Base-by-base conservation (phyloP, 37 sponge, comb jelly and placozoan species). In the Ephydatia muelleri region DNA sequence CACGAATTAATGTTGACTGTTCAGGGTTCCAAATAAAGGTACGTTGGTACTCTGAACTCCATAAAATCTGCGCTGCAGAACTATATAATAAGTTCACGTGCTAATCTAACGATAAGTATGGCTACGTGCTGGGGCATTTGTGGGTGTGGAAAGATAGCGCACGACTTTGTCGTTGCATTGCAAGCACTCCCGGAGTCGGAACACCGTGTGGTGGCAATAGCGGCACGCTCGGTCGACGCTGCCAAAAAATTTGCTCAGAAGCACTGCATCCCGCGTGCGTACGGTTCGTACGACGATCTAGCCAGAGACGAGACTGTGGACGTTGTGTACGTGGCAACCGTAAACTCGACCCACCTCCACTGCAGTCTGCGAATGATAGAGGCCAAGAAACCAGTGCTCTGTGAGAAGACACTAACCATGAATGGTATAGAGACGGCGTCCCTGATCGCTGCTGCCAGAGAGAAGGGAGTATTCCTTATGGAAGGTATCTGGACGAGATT, bases 401-500 rank as follows among this genome's bases (percentile, higher is more conserved):
- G 79, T 26, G 92, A 91, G 76, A 91, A 91, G 64, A 77, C 88
- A 0, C 35, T 91, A 43, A 82, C 80, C 0, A 28, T 91, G 0
- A 88, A 84, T 65, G 33, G 75, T 38, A 29, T 48, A 8, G 77
- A 91, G n/a, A 80, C 81, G 2, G 33, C 0, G 2, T 67, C 37
- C 39, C 79, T 87, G 74, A 77, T 76, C 72, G 67, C 49, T 8
- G 32, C 68, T 13, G 87, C 92, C 5, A 27, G 83, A 21, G 80
- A 83, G 37, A 77, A 83, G 23, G 69, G 69, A 25, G 70, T 87
- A 48, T 91, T 91, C 68, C 14, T 91, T 1, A 70, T 91, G 85
- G 92, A 91, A 19, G 89, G 75, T 9, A 29, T 83, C n/a, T 91
- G 92, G 92, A 91, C 78, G 22, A 38, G 92, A 19, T 91, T 87